Evolutionary conservation across 2,888 invertebrate genomes (phyloP).

Genomic region (Mystacides longicornis): DNA sequence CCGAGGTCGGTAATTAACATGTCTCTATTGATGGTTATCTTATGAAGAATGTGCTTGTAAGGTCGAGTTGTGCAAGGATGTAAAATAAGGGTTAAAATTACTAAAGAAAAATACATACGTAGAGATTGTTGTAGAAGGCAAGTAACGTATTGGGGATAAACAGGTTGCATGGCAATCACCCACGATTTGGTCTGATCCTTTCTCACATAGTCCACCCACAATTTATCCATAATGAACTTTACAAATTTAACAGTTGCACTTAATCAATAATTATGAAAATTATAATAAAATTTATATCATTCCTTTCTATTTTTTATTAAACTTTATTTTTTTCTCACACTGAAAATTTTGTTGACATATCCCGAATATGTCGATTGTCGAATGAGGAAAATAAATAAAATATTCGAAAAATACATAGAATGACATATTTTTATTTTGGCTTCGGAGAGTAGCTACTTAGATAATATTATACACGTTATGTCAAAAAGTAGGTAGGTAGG

Average conservation of each 20-base stretch:
- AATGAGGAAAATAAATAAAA: not conserved
- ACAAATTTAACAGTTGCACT: not conserved
- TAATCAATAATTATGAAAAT: not conserved
- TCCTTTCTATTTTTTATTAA: not conserved
- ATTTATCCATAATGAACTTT: not conserved
- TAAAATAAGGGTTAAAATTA: too few relatives aligned
- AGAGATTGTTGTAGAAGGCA: not conserved
- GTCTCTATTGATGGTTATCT: too few relatives aligned
- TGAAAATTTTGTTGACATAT: not conserved
- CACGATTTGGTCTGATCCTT: not conserved
- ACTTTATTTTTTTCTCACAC: not conserved
- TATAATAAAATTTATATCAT: not conserved
- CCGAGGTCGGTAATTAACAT: too few relatives aligned
- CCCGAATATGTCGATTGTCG: not conserved
- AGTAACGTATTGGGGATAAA: not conserved
- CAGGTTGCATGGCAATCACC: not conserved
- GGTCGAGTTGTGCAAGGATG: too few relatives aligned
- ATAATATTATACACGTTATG: too few relatives aligned
- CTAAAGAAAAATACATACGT: not conserved
- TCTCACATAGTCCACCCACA: not conserved
- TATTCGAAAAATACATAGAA: too few relatives aligned
- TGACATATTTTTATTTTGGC: too few relatives aligned
- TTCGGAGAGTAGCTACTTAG: too few relatives aligned
- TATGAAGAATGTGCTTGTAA: too few relatives aligned
- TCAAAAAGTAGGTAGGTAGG: too few relatives aligned